These are phyloP conservation scores for Troides helena DNA, from an alignment of 2,888 invertebrate species.

Conservation along the genomic window DNA sequence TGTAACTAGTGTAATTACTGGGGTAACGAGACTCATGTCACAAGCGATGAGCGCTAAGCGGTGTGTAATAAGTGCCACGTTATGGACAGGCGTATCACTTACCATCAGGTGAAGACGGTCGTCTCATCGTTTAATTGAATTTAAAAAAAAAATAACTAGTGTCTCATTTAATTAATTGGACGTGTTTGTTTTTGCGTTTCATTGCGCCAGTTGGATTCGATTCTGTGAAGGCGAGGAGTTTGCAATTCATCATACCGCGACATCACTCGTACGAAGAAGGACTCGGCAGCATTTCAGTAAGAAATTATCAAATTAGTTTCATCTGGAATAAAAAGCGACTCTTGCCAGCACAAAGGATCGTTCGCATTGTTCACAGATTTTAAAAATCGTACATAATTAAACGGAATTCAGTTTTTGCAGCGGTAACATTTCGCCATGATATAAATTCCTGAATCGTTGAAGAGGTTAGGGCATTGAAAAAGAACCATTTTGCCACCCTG, in stretches of 20 bases:
- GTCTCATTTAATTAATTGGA: constrained; percentile 28
- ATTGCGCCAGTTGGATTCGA: constrained; percentile 16
- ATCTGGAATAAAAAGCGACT: constrained; percentile 60
- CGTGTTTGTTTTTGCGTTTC: constrained; percentile 5
- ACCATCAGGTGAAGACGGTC: too few relatives aligned
- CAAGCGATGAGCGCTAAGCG: too few relatives aligned
- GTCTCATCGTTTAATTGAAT: too few relatives aligned
- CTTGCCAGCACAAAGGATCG: constrained; percentile 63
- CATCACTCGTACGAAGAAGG: constrained; percentile 45
- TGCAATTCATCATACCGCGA: constrained; percentile 37
- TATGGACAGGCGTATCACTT: too few relatives aligned
- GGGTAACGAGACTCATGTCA: too few relatives aligned
- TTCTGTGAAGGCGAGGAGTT: constrained; percentile 30
- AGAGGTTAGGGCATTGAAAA: constrained; percentile 56
- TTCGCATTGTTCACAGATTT: constrained; percentile 79
- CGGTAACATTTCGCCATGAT: constrained; percentile 63
- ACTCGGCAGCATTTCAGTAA: constrained; percentile 57
- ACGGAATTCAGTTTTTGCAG: constrained; percentile 73
- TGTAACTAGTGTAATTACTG: too few relatives aligned
- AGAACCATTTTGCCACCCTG: constrained; percentile 71
- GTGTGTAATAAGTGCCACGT: too few relatives aligned
- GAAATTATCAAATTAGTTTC: constrained; percentile 77
- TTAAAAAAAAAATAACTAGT: background rate
- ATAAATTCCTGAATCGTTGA: constrained; percentile 68
- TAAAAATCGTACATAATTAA: constrained; percentile 79